Evolutionary conservation across 1,140 invertebrate genomes (phyloP), one percentile per base, ranked within the genome.

Genomic region (Mactra quadrangularis): DNA sequence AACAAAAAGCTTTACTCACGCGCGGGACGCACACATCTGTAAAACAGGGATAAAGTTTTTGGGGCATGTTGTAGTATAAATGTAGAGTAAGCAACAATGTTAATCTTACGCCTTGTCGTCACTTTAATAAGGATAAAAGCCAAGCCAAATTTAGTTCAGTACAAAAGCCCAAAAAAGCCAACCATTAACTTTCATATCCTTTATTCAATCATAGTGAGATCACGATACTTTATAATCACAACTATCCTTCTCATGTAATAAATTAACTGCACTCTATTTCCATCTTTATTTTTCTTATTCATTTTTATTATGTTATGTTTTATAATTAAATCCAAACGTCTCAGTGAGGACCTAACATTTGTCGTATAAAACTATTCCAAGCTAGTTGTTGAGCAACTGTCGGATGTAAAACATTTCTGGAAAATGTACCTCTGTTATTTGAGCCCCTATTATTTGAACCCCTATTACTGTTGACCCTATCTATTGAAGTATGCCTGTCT

Each of bases 341-440:
- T 76, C 74, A 71, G 41, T 71, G 77, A 41, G 64, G 77, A 9
- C 77, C 77, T 11, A 81, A 50, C 77, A 81, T 81, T 47, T 81
- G 60, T n/a, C 66, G 7, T 41, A 81, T 81, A 50, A 81, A 81
- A 60, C 53, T 81, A 33, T 70, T 70, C 77, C 77, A 81, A 2
- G 77, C 77, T 22, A 81, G 9, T 57, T 71, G 77, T 60, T 81
- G 77, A n/a, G 50, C 35, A 17, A 78, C 60, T 17, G 75, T 38
- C 0, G 75, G 75, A 66, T 66, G 59, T 15, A 64, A 17, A 31
- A 55, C 9, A n/a, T 38, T 66, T 41, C 74, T 47, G 19, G 41
- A 47, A 22, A 50, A 66, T 19, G 33, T 25, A 47, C 22, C 50
- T 62, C 29, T 57, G 45, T 76, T 29, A 11, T 62, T 47, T 7